phyloP scores from a whole-genome alignment of 2,113 vertebrate genomes.

The Thamnophis sirtalis region DNA sequence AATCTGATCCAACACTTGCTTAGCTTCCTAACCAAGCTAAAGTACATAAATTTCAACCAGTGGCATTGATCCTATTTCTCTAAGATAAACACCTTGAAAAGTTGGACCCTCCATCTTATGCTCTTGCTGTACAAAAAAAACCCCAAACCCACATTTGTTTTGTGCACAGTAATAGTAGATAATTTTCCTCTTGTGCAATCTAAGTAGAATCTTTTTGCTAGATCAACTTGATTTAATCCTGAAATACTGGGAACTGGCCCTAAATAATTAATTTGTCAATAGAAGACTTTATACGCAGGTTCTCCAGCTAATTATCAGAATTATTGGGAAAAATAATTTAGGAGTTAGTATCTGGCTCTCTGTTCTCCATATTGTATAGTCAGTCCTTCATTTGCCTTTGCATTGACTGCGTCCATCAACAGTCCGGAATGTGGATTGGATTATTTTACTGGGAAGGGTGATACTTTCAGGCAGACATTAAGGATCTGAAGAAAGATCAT shows the following conservation, averaged over 20 bases:
- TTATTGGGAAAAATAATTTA: not conserved
- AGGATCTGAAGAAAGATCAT: not conserved
- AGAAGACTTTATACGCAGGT: not conserved
- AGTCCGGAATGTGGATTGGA: no score
- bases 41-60: not conserved
- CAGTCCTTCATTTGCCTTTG: not conserved
- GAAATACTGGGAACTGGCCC: not conserved
- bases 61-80: not conserved
- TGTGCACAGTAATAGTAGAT: not conserved
- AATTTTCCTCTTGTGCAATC: not conserved
- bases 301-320: not conserved
- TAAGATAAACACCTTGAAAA: not conserved
- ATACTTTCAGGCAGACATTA: no score
- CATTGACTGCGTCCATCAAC: not conserved
- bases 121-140: not conserved
- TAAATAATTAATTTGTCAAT: not conserved
- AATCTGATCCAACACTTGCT: not conserved
- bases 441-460: slow-evolving; percentile 27
- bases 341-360: not conserved
- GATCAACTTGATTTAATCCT: not conserved
- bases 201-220: not conserved
- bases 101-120: not conserved
- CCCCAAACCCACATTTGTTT: not conserved
- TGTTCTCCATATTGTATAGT: not conserved
- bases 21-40: not conserved